These are phyloP conservation scores for Enteromius treurensis DNA, from an alignment of 2,797 vertebrate genomes.

Conservation along the genomic window DNA sequence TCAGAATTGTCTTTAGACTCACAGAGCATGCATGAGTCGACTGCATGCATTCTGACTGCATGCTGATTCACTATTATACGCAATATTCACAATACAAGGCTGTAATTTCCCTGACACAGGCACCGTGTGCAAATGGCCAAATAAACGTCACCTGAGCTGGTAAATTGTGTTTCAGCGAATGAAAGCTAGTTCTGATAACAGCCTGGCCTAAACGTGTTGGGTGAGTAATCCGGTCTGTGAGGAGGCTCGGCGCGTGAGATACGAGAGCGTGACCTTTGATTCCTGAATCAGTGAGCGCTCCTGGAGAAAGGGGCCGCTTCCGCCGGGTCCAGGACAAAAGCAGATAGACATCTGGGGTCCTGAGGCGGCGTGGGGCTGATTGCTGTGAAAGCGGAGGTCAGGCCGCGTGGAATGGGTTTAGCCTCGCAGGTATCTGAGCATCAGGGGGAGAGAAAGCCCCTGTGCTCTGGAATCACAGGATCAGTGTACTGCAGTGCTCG, in stretches of 20 bases:
- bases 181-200: not conserved
- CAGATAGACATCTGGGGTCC: conserved; percentile 77
- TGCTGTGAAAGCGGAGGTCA: conserved; percentile 80
- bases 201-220: not conserved
- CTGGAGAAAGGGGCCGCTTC: conserved; percentile 70
- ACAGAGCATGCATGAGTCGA: not conserved
- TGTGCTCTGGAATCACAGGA: conserved; percentile 80
- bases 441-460: conserved; percentile 64
- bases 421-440: conserved; percentile 77
- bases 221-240: not conserved
- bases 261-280: not conserved
- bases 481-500: conserved; percentile 73
- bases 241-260: not conserved
- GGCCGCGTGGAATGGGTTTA: conserved; percentile 75
- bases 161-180: not conserved
- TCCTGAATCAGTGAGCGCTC: conserved; percentile 62
- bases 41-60: not conserved
- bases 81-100: not conserved
- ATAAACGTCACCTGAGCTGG: not conserved
- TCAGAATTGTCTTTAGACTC: not conserved
- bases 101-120: not conserved
- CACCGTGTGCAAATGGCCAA: not conserved
- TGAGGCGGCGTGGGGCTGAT: conserved; percentile 78
- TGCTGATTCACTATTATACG: not conserved
- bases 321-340: conserved; percentile 69